A percentile compares a stretch with the other conserved stretches of the same genome.
phyloP scores from a whole-genome alignment of 2,113 vertebrate genomes.

The Mus spicilegus region DNA sequence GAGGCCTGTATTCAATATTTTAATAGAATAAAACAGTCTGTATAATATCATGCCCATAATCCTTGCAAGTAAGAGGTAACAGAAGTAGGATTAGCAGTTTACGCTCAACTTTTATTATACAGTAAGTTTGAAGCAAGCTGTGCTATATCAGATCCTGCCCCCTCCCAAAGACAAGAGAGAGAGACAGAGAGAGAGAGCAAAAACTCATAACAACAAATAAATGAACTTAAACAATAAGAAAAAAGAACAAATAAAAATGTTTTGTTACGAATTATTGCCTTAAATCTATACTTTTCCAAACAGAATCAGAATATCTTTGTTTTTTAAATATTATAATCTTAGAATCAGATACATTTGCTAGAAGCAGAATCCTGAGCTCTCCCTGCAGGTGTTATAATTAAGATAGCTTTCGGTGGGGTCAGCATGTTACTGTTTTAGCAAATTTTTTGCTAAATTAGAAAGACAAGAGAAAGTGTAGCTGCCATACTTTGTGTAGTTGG shows the following conservation, averaged over 20 bases:
- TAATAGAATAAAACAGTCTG: neutral
- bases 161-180: no score
- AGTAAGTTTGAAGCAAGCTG: neutral
- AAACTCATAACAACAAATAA: no score
- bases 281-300: neutral
- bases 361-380: neutral
- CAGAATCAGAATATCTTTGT: neutral
- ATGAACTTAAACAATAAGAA: neutral
- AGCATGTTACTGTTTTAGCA: neutral
- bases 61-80: neutral
- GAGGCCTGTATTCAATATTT: neutral
- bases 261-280: neutral
- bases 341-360: conserved; percentile 24
- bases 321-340: neutral
- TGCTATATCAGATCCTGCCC: neutral
- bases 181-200: neutral
- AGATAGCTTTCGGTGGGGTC: neutral
- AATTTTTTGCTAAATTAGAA: neutral
- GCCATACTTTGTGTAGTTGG: neutral
- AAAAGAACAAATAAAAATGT: neutral
- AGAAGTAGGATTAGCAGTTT: neutral
- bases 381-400: neutral
- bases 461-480: neutral
- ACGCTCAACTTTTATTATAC: neutral
- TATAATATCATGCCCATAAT: neutral